phyloP scores from a whole-genome alignment of 2,113 vertebrate genomes.

The Siniperca knerii region DNA sequence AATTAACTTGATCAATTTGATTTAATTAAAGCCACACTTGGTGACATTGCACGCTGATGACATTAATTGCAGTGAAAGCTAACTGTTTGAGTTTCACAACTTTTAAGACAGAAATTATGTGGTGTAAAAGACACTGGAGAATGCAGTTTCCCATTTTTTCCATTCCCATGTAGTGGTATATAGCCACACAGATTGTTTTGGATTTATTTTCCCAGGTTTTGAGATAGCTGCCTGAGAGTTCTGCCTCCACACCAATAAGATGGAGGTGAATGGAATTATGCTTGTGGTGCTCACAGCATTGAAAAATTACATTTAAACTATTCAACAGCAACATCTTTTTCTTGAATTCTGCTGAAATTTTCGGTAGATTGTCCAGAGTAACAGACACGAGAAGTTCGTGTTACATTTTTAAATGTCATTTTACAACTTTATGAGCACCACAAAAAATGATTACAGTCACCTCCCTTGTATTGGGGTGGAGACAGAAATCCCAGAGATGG shows the following conservation, averaged over 20 bases:
- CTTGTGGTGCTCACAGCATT: too few relatives aligned
- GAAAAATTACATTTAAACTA: neutral
- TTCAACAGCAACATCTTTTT: neutral
- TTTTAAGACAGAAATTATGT: neutral
- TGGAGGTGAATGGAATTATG: neutral
- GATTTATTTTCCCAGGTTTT: neutral
- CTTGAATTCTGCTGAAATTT: neutral
- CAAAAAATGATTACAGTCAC: neutral
- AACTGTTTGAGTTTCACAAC: neutral
- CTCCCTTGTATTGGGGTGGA: conserved; percentile 5
- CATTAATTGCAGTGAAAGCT: neutral
- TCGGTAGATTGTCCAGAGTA: neutral
- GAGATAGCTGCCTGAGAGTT: neutral
- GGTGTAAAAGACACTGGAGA: neutral
- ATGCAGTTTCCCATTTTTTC: neutral
- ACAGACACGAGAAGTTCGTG: neutral
- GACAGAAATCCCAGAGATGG: conserved; percentile 1
- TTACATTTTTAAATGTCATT: neutral
- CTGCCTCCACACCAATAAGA: neutral
- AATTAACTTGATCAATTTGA: neutral
- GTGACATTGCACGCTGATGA: neutral
- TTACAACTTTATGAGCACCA: neutral
- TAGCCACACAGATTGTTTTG: neutral
- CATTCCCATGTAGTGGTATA: neutral
- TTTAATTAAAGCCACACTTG: neutral